Percentiles rank a stretch among this genome's conserved stretches.
Evolutionary conservation across 1,140 invertebrate genomes (phyloP).

Genomic region (Lucilia cuprina): DNA sequence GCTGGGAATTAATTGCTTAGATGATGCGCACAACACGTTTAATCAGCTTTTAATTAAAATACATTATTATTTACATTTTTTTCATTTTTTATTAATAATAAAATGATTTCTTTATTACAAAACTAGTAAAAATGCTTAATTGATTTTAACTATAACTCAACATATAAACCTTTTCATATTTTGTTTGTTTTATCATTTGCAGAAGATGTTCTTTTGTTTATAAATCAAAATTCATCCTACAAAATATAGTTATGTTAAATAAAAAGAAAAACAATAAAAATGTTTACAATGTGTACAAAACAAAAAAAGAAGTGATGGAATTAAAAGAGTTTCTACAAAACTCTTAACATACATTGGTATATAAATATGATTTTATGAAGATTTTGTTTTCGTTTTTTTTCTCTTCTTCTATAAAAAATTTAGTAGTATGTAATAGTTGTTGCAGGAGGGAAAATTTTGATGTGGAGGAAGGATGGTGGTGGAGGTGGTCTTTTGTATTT

Average conservation of each 20-base stretch:
- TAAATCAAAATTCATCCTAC: background rate
- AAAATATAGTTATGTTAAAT: slow-evolving; percentile 12
- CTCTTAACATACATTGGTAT: background rate
- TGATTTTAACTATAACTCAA: slow-evolving; percentile 34
- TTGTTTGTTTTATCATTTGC: slow-evolving; percentile 29
- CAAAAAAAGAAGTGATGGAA: background rate
- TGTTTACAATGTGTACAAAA: background rate
- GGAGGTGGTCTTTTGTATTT: slow-evolving; percentile 8
- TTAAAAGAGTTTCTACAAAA: slow-evolving; percentile 8
- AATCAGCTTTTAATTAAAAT: background rate
- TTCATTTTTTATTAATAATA: slow-evolving; percentile 31
- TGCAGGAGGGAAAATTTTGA: slow-evolving; percentile 19
- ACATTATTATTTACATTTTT: slow-evolving; percentile 17
- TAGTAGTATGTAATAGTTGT: background rate
- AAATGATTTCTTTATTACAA: slow-evolving; percentile 42
- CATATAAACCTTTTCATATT: background rate
- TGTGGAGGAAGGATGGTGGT: slow-evolving; percentile 21
- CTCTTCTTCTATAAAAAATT: slow-evolving; percentile 28
- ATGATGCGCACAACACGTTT: background rate
- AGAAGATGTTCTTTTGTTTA: slow-evolving; percentile 4
- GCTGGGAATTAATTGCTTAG: background rate
- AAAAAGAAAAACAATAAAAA: slow-evolving; percentile 20
- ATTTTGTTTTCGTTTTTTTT: background rate
- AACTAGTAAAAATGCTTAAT: slow-evolving; percentile 58
- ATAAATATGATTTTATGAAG: background rate